Percentiles rank a stretch among this genome's conserved stretches.
Conservation (phyloP, 2,113 vertebrate species). For the Cynoglossus semilaevis region DNA sequence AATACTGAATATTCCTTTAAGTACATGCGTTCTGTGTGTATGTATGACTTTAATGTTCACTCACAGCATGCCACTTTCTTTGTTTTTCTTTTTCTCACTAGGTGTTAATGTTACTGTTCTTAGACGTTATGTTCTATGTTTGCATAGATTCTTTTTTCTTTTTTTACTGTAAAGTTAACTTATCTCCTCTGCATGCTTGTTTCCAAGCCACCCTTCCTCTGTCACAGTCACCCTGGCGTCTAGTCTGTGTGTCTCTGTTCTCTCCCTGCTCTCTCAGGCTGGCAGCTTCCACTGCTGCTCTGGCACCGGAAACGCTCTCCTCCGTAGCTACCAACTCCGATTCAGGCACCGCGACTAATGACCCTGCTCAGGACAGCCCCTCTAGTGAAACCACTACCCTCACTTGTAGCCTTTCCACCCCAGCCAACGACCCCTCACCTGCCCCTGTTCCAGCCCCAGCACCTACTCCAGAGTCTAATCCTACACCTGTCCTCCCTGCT, state of each 20-base stretch:
- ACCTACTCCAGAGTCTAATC: conserved; percentile 66
- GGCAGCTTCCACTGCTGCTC: conserved; percentile 84
- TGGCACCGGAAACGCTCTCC: conserved; percentile 94
- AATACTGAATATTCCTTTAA: conserved; percentile 39
- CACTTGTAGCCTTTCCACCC: conserved; percentile 88
- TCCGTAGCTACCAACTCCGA: conserved; percentile 96
- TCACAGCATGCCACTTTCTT: conserved; percentile 65
- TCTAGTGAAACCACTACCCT: conserved; percentile 95
- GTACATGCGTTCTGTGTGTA: conserved; percentile 58
- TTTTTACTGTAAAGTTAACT: conserved; percentile 56
- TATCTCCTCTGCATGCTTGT: conserved; percentile 60
- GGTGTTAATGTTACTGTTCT: conserved; percentile 50
- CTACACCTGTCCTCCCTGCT: conserved; percentile 45
- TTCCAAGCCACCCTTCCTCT: conserved; percentile 63
- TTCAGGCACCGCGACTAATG: conserved; percentile 92
- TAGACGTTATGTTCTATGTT: conserved; percentile 63
- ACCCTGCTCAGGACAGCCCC: conserved; percentile 94
- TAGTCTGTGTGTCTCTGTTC: conserved; percentile 84
- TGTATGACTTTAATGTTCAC: conserved; percentile 69
- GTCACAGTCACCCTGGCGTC: conserved; percentile 73
- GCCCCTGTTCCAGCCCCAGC: conserved; percentile 64
- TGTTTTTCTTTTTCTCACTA: conserved; percentile 39
- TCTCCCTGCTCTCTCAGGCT: conserved; percentile 89
- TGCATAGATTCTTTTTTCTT: conserved; percentile 39
- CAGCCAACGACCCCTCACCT: conserved; percentile 80